Evolutionary conservation across 2,113 vertebrate species (phyloP), one percentile per base, ranked within the genome.

Genomic region (Malurus elegans): DNA sequence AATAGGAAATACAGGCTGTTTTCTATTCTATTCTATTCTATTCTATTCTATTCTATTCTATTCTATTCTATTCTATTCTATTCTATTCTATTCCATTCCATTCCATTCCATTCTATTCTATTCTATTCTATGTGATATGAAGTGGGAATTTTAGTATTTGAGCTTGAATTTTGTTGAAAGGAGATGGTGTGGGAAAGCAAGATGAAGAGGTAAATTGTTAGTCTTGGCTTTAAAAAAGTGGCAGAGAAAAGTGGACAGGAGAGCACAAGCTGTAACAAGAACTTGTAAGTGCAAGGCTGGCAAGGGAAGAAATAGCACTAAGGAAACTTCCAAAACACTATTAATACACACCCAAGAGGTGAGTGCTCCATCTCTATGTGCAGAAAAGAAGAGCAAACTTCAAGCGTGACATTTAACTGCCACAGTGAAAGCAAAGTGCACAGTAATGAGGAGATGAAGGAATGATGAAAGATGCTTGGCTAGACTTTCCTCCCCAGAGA

Each of bases 221-320:
- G 72, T 71, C 23, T 61, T 70, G 48, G n/a, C 32, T 62, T 56
- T 51, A 56, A 88, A 67, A 88, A 87, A 71, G 0, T 8, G 10
- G 45, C 40, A 50, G 74, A 58, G 50, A 83, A 36, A 84, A 79
- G 51, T 16, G 62, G 71, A 56, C 42, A 29, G 78, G 9, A 4
- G 36, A 62, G 60, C 83, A 79, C 82, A 95, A 74, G 81, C 75
- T 84, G 51, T 91, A 90, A 90, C 83, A 90, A 88, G 74, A 93
- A 78, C 44, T 81, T 58, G 15, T 70, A 51, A 88, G 69, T 88
- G 44, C 26, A 50, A 74, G 17, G 26, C 34, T 66, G 71, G 51
- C 20, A 40, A 38, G 28, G 48, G 45, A 57, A 87, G 44, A 93
- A 86, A 61, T 14, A 76, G 47, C 47, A 71, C 28, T 3, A 10